Evolutionary conservation across 2,888 invertebrate species (phyloP).

Genomic region (Atherix ibis): DNA sequence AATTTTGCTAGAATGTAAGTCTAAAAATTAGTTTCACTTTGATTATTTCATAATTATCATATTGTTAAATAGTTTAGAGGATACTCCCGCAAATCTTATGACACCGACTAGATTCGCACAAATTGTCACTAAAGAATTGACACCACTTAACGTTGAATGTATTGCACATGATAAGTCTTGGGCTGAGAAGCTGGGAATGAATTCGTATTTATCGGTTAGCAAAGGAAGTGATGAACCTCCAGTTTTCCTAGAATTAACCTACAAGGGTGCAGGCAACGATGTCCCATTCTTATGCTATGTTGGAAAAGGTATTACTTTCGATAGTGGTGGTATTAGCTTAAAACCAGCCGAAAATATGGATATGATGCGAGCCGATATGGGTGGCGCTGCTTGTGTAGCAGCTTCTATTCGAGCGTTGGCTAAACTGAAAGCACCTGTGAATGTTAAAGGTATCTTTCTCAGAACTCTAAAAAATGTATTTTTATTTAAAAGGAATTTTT

Average conservation of each 20-base stretch:
- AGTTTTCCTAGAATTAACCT: conserved; percentile 55
- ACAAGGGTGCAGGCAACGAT: conserved; percentile 36
- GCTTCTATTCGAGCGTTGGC: conserved; percentile 51
- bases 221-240: conserved; percentile 59
- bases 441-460: conserved; percentile 40
- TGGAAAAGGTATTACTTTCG: conserved; percentile 49
- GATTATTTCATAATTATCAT: background rate
- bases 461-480: background rate
- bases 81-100: conserved; percentile 57
- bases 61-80: conserved; percentile 36
- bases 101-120: conserved; percentile 62
- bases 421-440: conserved; percentile 47
- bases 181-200: conserved; percentile 61
- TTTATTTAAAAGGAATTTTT: background rate
- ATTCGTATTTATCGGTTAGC: conserved; percentile 53
- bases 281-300: conserved; percentile 48
- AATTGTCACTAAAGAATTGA: conserved; percentile 28
- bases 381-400: conserved; percentile 60
- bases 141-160: conserved; percentile 18
- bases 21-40: background rate
- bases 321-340: conserved; percentile 58
- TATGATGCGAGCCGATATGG: conserved; percentile 63
- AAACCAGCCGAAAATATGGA: conserved; percentile 40
- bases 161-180: conserved; percentile 48
- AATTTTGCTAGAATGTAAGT: conserved; percentile 45